Evolutionary conservation across 2,888 invertebrate species (phyloP), one percentile per base, ranked within the genome.

Genomic region (Zygaena filipendulae): DNA sequence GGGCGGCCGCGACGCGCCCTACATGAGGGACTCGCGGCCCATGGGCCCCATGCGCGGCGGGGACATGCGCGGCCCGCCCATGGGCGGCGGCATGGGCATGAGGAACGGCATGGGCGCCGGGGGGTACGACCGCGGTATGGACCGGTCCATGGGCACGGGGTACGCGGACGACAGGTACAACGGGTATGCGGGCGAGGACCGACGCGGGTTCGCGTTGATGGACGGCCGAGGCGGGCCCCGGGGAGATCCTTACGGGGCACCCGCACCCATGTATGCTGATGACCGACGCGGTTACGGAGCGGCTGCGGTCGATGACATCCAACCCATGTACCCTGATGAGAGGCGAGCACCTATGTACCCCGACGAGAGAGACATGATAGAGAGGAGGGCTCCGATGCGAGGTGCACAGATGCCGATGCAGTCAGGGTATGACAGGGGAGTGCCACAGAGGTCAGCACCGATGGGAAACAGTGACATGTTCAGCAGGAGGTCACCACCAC

Each of bases 391-490:
- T 4, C 47, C 51, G 2, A 40, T 49, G 54, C 54, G 58, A 8
- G 46, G 54, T 11, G 49, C 47, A 9, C 59, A 53, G 19, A 60
- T 62, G 30, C 52, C 60, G 1, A 50, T 61, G 47, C 33, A 60
- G 2, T 38, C 54, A 0, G 55, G 58, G 7, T 71, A 69, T 38
- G 79, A 77, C 13, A 53, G 74, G 4, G 46, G 60, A 8, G 50
- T 58, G 4, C 53, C 67, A 8, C 64, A 68, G 1, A 45, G 69
- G 4, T 42, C 59, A 1, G 57, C 59, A 11, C 60, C 63, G 18
- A 59, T 70, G 56, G 64, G 64, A 39, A 74, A 71, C 33, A 74
- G 72, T 4, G 71, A 71, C 35, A 80, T 82, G 74, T 82, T 71
- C 53, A 79, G 77, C 52, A 55, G 82, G 32, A 61, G 82, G 36